Conservation (phyloP, 2,113 vertebrate genomes). For the Channa maculata region DNA sequence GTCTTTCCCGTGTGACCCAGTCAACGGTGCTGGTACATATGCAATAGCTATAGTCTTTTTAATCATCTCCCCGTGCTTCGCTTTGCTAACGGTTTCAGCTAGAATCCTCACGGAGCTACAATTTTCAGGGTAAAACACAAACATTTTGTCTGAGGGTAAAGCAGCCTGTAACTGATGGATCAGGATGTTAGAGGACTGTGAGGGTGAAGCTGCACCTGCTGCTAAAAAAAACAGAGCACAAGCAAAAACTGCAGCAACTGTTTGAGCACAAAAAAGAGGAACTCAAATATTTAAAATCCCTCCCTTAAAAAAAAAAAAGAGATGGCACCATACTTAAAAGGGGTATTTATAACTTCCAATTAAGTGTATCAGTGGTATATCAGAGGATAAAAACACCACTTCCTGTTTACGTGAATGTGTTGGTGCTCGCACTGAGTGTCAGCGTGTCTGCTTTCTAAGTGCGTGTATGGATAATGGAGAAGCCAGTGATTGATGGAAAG, state of each 20-base stretch:
- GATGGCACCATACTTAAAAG: neutral
- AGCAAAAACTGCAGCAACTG: neutral
- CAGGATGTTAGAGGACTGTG: too few species aligned
- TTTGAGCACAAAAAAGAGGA: too few species aligned
- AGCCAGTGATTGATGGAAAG: constrained; percentile 74
- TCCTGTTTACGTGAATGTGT: constrained; percentile 15
- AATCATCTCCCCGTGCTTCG: too few species aligned
- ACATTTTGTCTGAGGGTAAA: too few species aligned
- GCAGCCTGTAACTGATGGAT: too few species aligned
- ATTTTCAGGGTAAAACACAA: too few species aligned
- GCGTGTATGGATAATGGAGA: constrained; percentile 61
- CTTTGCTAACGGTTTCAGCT: too few species aligned
- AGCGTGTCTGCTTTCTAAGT: constrained; percentile 19
- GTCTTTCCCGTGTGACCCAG: too few species aligned
- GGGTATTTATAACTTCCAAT: neutral
- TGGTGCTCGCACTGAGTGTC: neutral
- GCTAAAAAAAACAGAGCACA: neutral
- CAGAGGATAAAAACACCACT: neutral
- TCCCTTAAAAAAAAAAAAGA: neutral
- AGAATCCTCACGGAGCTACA: too few species aligned
- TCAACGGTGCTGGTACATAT: too few species aligned
- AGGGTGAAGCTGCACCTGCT: neutral
- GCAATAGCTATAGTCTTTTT: too few species aligned
- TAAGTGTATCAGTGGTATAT: neutral
- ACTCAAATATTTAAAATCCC: neutral